These are phyloP conservation scores for Strigamia maritima DNA, from an alignment of 2,888 invertebrate species.

Conservation along the genomic window DNA sequence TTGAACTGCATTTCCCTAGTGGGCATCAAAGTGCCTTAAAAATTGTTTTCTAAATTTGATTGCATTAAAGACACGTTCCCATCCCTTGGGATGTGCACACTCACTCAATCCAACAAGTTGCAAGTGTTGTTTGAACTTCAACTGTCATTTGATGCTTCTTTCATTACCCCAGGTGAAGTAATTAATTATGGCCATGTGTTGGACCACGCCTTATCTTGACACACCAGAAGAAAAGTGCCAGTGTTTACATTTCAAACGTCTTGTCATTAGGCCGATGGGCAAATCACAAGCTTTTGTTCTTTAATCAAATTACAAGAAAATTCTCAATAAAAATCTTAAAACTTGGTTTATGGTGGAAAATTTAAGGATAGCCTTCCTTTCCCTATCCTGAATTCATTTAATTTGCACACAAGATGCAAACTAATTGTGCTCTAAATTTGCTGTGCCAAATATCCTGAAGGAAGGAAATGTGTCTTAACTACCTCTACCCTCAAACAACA, in stretches of 20 bases:
- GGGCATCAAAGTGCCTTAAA: slow-evolving; percentile 14
- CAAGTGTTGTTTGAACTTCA: slow-evolving; percentile 27
- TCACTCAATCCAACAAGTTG: slow-evolving; percentile 35
- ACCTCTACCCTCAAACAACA: slow-evolving; percentile 20
- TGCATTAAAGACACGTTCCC: slow-evolving; percentile 4
- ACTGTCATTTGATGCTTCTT: slow-evolving; percentile 36
- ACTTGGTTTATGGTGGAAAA: not conserved
- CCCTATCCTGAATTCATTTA: not conserved
- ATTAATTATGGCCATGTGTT: slow-evolving; percentile 22
- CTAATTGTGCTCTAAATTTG: slow-evolving; percentile 39
- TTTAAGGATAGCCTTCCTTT: too few relatives aligned
- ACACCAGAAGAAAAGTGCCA: slow-evolving; percentile 5
- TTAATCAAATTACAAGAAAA: slow-evolving; percentile 13
- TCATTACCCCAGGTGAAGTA: slow-evolving; percentile 36
- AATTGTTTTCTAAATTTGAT: slow-evolving; percentile 37
- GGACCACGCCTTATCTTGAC: slow-evolving; percentile 35
- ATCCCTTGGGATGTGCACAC: not conserved
- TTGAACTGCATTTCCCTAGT: not conserved
- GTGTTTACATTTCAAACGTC: slow-evolving; percentile 25
- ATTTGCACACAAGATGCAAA: slow-evolving; percentile 26
- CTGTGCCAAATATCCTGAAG: slow-evolving; percentile 33
- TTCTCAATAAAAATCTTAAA: not conserved
- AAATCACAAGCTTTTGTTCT: slow-evolving; percentile 13
- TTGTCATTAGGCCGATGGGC: slow-evolving; percentile 13
- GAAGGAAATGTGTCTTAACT: not conserved